These are phyloP conservation scores for Schrankia costaestrigalis DNA, from an alignment of 2,888 invertebrate genomes.

Conservation along the genomic window DNA sequence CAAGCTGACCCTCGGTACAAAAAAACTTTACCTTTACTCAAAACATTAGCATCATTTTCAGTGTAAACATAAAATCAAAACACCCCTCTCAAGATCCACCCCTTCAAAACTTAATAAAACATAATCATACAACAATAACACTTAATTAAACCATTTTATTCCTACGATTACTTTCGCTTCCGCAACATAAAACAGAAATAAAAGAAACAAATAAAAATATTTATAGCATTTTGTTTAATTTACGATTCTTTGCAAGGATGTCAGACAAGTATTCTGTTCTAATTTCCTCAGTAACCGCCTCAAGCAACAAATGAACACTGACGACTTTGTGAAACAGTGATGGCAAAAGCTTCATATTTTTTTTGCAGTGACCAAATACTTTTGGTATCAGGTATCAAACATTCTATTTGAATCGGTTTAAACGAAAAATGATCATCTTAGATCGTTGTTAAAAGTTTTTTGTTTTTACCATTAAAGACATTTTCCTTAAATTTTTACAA, in stretches of 20 bases:
- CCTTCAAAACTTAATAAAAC: constrained; percentile 3
- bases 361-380: too few relatives aligned
- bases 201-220: constrained; percentile 38
- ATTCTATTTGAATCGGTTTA: too few relatives aligned
- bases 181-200: constrained; percentile 13
- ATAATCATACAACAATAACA: constrained; percentile 10
- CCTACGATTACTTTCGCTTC: constrained; percentile 8
- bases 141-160: constrained; percentile 12
- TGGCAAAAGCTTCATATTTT: not conserved
- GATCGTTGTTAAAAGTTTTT: too few relatives aligned
- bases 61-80: too few relatives aligned
- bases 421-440: too few relatives aligned
- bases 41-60: too few relatives aligned
- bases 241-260: constrained; percentile 33
- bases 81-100: constrained; percentile 1
- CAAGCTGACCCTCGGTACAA: too few relatives aligned
- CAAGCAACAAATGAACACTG: constrained; percentile 9
- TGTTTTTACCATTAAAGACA: too few relatives aligned
- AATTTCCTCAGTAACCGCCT: constrained; percentile 26
- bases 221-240: constrained; percentile 41
- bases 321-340: too few relatives aligned
- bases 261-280: constrained; percentile 24
- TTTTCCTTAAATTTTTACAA: too few relatives aligned
- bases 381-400: too few relatives aligned
- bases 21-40: too few relatives aligned